phyloP scores from a whole-genome alignment of 2,888 invertebrate genomes.

The Aplocera efformata region DNA sequence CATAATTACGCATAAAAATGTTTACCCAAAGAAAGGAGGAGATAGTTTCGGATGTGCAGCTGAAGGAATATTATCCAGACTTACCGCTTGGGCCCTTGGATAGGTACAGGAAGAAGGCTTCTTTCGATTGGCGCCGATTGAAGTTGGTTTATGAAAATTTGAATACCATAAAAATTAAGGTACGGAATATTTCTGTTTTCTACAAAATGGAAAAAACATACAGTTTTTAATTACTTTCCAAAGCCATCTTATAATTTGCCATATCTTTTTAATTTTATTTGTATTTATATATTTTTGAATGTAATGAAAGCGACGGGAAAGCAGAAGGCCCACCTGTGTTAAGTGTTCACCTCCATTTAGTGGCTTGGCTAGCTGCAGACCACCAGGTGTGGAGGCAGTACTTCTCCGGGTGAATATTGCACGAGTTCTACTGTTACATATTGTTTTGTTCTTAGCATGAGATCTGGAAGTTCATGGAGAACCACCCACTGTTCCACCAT shows the following conservation, averaged over 20 bases:
- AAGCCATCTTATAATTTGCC: no score
- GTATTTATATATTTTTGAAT: no score
- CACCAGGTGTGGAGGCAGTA: no score
- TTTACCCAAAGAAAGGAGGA: slow-evolving; percentile 21
- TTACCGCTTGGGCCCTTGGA: slow-evolving; percentile 84
- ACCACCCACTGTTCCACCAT: slow-evolving; percentile 88
- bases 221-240: not conserved
- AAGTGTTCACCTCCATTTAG: no score
- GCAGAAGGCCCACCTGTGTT: no score
- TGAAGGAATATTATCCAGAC: slow-evolving; percentile 74
- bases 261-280: no score
- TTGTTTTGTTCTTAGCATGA: slow-evolving; percentile 47
- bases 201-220: not conserved
- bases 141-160: slow-evolving; percentile 62
- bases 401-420: no score
- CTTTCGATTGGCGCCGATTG: slow-evolving; percentile 85
- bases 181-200: slow-evolving; percentile 37
- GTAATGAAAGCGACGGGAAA: no score
- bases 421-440: no score
- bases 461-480: slow-evolving; percentile 84
- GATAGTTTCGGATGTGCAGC: slow-evolving; percentile 44
- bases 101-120: slow-evolving; percentile 81
- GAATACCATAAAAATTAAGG: slow-evolving; percentile 59
- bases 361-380: no score
- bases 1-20: slow-evolving; percentile 13